Evolutionary conservation across 2,113 vertebrate genomes (phyloP).

Genomic region (Hoplias malabaricus): DNA sequence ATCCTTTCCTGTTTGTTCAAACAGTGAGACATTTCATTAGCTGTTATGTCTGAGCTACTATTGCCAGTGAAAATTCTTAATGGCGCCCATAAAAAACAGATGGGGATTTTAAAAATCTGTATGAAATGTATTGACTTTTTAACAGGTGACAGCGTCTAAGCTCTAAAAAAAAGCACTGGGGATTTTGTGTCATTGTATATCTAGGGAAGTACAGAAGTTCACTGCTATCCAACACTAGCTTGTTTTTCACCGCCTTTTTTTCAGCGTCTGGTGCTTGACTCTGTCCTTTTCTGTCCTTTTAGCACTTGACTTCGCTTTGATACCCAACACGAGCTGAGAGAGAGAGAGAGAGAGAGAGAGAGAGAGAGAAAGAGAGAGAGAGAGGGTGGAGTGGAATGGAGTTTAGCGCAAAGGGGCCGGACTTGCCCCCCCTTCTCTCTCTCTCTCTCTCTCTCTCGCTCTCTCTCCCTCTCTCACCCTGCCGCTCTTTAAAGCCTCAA

Average conservation of each 20-base stretch:
- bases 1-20: too few species aligned
- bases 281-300: not conserved
- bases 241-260: not conserved
- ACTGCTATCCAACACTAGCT: not conserved
- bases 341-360: slow-evolving; percentile 23
- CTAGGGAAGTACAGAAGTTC: not conserved
- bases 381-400: slow-evolving; percentile 58
- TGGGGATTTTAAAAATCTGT: too few species aligned
- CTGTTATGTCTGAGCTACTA: too few species aligned
- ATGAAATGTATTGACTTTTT: too few species aligned
- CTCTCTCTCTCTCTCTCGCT: slow-evolving; percentile 50
- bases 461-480: slow-evolving; percentile 45
- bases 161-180: too few species aligned
- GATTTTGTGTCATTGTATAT: not conserved
- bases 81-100: too few species aligned
- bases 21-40: too few species aligned
- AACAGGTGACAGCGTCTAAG: too few species aligned
- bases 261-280: not conserved
- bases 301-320: not conserved
- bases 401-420: slow-evolving; percentile 74
- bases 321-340: slow-evolving; percentile 13
- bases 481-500: slow-evolving; percentile 73
- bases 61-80: too few species aligned
- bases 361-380: slow-evolving; percentile 22
- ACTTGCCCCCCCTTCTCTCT: slow-evolving; percentile 63